Evolutionary conservation across 2,113 vertebrate genomes (phyloP), one percentile per base, ranked within the genome.

Genomic region (Dipodomys stephensi): DNA sequence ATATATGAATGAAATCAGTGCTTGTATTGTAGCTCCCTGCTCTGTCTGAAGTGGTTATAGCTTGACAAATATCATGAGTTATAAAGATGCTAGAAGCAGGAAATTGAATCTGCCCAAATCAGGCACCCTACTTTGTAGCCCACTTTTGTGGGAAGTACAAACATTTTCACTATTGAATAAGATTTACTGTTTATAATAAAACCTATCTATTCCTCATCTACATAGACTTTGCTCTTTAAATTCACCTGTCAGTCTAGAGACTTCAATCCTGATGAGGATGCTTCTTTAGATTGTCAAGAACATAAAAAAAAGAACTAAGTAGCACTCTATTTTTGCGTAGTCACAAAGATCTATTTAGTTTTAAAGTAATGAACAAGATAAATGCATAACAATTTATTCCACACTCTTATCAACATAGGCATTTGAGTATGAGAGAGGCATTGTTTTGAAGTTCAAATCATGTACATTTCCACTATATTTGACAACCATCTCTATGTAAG

Each of bases 111-210:
- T 69, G 12, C 23, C 32, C 60, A 62, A 46, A 76, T 44, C 30
- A 83, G 49, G 16, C 39, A 64, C 5, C 49, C 12, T 69, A 13
- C 57, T 84, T 69, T 77, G 4, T 32, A n/a, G 2, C 22, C 12
- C 23, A 92, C 46, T 9, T 89, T 74, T 81, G 8, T 65, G 9
- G 23, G 81, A 49, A 80, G 32, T 60, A 87, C 23, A 78, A 83
- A 71, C 86, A 64, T 72, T 82, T 76, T 71, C 76, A 90, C 35
- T 80, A 85, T 27, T 64, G 46, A 46, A 22, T 27, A 90, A 92
- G 62, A 85, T 49, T 79, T 80, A 57, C 69, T 64, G n/a, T 49
- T 77, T 62, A 83, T 92, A 87, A 46, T 74, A 90, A 64, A 60
- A 90, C 53, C 79, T 77, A 82, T 87, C 19, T 76, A 60, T 9